Evolutionary conservation across 2,888 invertebrate species (phyloP), one percentile per base, ranked within the genome.

Genomic region (Meteorus colon): DNA sequence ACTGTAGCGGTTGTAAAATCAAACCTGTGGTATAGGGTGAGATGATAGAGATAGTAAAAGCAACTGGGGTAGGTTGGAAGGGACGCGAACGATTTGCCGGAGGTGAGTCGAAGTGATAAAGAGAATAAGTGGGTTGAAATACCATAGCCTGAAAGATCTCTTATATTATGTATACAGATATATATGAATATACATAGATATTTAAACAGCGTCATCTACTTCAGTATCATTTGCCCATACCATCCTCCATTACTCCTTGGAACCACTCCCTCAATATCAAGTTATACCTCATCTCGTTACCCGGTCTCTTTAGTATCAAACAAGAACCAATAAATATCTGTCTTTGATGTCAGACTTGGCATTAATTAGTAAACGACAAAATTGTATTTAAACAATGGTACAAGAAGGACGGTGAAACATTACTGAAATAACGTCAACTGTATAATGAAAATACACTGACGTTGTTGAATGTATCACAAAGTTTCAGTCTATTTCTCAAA

Each of bases 351-450:
- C 87, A 85, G 74, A 45, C 86, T 31, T 88, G 87, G 90, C 90
- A 91, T 91, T 92, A 92, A 91, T 92, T 92, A 92, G 91, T 91
- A 91, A 91, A 92, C 91, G 91, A 91, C 91, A 91, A 91, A 91
- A 92, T 92, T 91, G 91, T 91, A 91, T 92, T 92, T 91, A 91
- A 91, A 92, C 91, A 92, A 92, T 92, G 89, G 90, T 48, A 48
- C 85, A 88, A 84, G 77, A 83, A 84, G 86, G 81, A 79, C 78
- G 81, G 78, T 78, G 65, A 80, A 78, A 41, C 41, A 80, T 77
- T 68, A 79, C 48, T 68, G 77, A 65, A 60, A 60, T 60, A 67
- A 24, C 12, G 10, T 60, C 63, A 19, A 14, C 31, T 31, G 31
- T 31, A 31, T 31, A 16, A 34, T 29, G 31, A 31, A 31, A 63